These are phyloP conservation scores for Paracentrotus lividus DNA, from an alignment of 53 echinoderm and acorn worm species.

Conservation along the genomic window DNA sequence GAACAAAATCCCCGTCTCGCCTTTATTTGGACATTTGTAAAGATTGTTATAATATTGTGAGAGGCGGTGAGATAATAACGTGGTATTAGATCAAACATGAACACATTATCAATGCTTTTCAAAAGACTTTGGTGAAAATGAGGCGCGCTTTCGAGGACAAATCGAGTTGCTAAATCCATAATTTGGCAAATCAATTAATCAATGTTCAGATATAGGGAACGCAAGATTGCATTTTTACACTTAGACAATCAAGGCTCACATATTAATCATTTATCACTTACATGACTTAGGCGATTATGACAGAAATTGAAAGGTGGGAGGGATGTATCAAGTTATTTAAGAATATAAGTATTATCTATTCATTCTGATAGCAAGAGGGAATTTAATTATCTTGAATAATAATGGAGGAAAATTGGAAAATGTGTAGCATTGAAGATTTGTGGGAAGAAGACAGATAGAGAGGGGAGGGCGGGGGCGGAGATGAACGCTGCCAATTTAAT, in stretches of 20 bases:
- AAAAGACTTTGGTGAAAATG: conserved; percentile 2
- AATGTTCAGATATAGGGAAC: neutral
- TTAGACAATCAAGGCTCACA: neutral
- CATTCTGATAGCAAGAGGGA: no score
- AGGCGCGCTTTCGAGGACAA: conserved; percentile 27
- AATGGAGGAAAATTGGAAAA: no score
- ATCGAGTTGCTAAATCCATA: neutral
- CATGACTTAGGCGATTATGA: neutral
- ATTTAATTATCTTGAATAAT: no score
- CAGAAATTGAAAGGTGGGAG: neutral
- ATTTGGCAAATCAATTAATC: conserved; percentile 40
- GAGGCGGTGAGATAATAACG: conserved; percentile 38
- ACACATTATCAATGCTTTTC: no score
- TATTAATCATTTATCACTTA: neutral
- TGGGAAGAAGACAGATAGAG: no score
- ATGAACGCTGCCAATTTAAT: neutral
- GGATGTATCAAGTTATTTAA: neutral
- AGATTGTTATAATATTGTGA: conserved; percentile 3
- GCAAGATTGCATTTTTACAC: conserved; percentile 14
- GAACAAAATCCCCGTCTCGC: neutral
- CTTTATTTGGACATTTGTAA: conserved; percentile 45
- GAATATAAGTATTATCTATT: no score
- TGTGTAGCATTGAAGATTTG: no score
- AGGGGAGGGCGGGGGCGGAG: neutral
- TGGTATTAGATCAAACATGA: conserved; percentile 26